phyloP scores from a whole-genome alignment of 2,888 invertebrate species.

The Drosophila kambysellisi region DNA sequence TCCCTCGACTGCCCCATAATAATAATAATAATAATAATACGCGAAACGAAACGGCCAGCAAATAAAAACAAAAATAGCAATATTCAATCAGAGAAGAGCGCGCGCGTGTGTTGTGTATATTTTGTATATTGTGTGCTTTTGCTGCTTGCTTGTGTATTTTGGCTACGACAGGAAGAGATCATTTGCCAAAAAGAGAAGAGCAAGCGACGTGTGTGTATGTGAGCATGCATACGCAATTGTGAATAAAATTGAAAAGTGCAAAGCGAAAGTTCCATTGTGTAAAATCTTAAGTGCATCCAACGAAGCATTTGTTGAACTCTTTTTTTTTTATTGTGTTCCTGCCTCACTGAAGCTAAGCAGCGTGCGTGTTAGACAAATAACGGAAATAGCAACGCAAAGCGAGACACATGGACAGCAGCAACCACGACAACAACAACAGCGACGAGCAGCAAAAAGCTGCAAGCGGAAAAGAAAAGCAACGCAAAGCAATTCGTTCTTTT shows the following conservation, averaged over 20 bases:
- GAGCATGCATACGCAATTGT: slow-evolving; percentile 29
- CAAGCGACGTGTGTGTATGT: slow-evolving; percentile 8
- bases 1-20: slow-evolving; percentile 8
- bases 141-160: slow-evolving; percentile 29
- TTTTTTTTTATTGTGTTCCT: slow-evolving; percentile 19
- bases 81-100: slow-evolving; percentile 64
- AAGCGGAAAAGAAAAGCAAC: slow-evolving; percentile 39
- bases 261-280: slow-evolving; percentile 72
- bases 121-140: slow-evolving; percentile 22
- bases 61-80: slow-evolving; percentile 70
- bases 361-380: slow-evolving; percentile 46
- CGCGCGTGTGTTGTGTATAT: slow-evolving; percentile 19
- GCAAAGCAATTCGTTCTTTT: slow-evolving; percentile 46
- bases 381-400: slow-evolving; percentile 43
- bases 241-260: slow-evolving; percentile 70
- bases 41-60: slow-evolving; percentile 18
- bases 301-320: slow-evolving; percentile 27
- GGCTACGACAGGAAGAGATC: slow-evolving; percentile 68
- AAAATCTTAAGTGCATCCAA: slow-evolving; percentile 46
- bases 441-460: slow-evolving; percentile 19
- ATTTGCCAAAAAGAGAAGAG: slow-evolving; percentile 58
- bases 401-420: slow-evolving; percentile 33
- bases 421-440: slow-evolving; percentile 11
- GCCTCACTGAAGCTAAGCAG: slow-evolving; percentile 2
- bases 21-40: slow-evolving; percentile 5